Conservation (phyloP, 1,140 invertebrate species). For the Ooceraea biroi region DNA sequence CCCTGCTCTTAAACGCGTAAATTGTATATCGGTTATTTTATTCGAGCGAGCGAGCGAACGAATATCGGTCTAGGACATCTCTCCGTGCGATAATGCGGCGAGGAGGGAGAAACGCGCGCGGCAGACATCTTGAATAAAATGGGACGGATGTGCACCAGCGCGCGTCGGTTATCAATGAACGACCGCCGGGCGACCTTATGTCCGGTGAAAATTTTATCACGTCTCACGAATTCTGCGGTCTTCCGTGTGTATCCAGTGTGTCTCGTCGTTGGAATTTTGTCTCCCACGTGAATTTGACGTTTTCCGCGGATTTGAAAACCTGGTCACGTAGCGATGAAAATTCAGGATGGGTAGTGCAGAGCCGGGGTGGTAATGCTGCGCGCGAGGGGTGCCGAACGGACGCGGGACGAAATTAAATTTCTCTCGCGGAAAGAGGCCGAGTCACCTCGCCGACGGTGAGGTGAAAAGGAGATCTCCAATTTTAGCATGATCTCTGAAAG, state of each 20-base stretch:
- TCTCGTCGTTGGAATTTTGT: slow-evolving; percentile 18
- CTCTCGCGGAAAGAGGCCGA: slow-evolving; percentile 53
- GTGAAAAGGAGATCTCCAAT: slow-evolving; percentile 58
- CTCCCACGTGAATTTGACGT: slow-evolving; percentile 35
- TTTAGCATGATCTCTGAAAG: slow-evolving; percentile 56
- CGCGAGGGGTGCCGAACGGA: not conserved
- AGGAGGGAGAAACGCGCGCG: not conserved
- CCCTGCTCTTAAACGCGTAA: slow-evolving; percentile 15
- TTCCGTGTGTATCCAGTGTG: not conserved
- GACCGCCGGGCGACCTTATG: not conserved
- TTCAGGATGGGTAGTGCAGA: slow-evolving; percentile 28
- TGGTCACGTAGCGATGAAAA: slow-evolving; percentile 64
- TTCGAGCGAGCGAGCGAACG: not conserved
- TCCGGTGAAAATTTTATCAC: slow-evolving; percentile 31
- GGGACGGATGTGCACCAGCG: not conserved
- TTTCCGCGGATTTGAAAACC: slow-evolving; percentile 40
- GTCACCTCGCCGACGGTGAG: slow-evolving; percentile 11
- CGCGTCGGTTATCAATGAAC: slow-evolving; percentile 45
- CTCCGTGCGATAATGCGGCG: slow-evolving; percentile 6
- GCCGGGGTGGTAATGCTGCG: not conserved
- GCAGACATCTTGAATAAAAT: slow-evolving; percentile 44
- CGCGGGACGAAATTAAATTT: slow-evolving; percentile 64
- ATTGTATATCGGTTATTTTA: slow-evolving; percentile 53
- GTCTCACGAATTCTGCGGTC: slow-evolving; percentile 1
- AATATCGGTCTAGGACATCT: slow-evolving; percentile 39